phyloP scores from a whole-genome alignment of 2,888 invertebrate species.

The Drosophila rellima region DNA sequence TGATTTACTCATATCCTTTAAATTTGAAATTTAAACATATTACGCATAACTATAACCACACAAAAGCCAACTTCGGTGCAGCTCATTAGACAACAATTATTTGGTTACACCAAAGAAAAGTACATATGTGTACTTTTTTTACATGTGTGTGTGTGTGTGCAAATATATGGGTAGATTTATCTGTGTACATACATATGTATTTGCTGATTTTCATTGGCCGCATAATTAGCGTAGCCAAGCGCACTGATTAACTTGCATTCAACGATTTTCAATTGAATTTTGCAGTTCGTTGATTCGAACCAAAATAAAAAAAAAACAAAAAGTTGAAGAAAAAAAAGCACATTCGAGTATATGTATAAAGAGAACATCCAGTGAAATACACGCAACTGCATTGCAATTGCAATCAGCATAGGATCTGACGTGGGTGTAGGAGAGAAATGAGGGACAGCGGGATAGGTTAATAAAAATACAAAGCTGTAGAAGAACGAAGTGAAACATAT shows the following conservation, averaged over 20 bases:
- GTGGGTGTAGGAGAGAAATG: slow-evolving; percentile 12
- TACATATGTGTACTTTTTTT: neutral
- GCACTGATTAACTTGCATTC: slow-evolving; percentile 83
- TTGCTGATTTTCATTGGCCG: slow-evolving; percentile 58
- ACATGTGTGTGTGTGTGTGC: neutral
- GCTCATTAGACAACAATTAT: slow-evolving; percentile 61
- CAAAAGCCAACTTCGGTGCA: slow-evolving; percentile 42
- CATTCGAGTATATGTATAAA: slow-evolving; percentile 32
- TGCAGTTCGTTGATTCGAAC: slow-evolving; percentile 75
- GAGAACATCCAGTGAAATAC: slow-evolving; percentile 29
- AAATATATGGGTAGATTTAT: slow-evolving; percentile 30
- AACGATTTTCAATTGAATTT: slow-evolving; percentile 82
- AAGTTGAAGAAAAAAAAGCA: slow-evolving; percentile 15
- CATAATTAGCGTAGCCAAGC: slow-evolving; percentile 82
- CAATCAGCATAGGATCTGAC: slow-evolving; percentile 49
- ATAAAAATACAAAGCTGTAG: slow-evolving; percentile 58
- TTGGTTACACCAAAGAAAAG: slow-evolving; percentile 26
- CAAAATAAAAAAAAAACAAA: slow-evolving; percentile 46
- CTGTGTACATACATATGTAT: slow-evolving; percentile 22
- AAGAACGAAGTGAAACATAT: slow-evolving; percentile 65
- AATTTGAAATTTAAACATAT: slow-evolving; percentile 16
- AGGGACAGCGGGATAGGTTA: slow-evolving; percentile 34
- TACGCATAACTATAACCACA: slow-evolving; percentile 27
- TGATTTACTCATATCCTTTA: slow-evolving; percentile 5
- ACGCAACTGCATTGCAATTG: slow-evolving; percentile 45